Base-by-base conservation (phyloP, 2,113 vertebrate genomes). In the Eidolon helvum region DNA sequence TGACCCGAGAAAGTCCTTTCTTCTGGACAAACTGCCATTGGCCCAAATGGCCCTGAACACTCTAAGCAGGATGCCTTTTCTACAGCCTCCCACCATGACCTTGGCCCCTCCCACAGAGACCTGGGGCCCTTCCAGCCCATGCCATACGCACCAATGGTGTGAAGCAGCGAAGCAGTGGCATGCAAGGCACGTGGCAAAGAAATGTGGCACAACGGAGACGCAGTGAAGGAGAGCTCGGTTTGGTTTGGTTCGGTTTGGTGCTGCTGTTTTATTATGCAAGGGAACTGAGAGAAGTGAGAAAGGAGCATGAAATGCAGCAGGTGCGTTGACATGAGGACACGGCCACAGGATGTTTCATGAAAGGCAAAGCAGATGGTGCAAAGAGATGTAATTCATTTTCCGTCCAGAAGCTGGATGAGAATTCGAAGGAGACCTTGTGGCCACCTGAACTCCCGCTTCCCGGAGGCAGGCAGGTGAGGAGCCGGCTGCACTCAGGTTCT, bases 261-360 rank as follows among this genome's bases (percentile, higher is more conserved):
- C 63, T 93, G 71, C 90, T 83, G 84, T 95, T 98, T 98, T 98
- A 98, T 98, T 98, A 88, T 26, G 72, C 71, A 21, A 68, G 28
- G 40, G 84, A 96, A 4, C 66, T 28, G 16, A 4, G 7, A 66
- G 75, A 94, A 88, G 4, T 2, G 0, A 69, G 18, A 43, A 30
- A 22, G 50, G 96, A 96, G 96, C 96, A 71, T 85, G 96, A 50
- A 68, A 90, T 93, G 95, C 66, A 87, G 19, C 4, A 4, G 45
- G 43, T 5, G 43, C 10, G 4, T 22, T 50, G 87, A 35, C 84
- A 59, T 3, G 66, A 74, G n/a, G 48, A 65, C 87, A 82, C 83
- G 77, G 9, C 30, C 88, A 75, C 77, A 68, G 84, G 78, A 50
- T 15, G 50, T 35, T 63, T 14, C 18, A 92, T 43, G 66, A 38